A percentile compares a stretch with the other conserved stretches of the same genome.
Evolutionary conservation across 2,113 vertebrate species (phyloP).

Genomic region (Brachyhypopomus occidentalis): DNA sequence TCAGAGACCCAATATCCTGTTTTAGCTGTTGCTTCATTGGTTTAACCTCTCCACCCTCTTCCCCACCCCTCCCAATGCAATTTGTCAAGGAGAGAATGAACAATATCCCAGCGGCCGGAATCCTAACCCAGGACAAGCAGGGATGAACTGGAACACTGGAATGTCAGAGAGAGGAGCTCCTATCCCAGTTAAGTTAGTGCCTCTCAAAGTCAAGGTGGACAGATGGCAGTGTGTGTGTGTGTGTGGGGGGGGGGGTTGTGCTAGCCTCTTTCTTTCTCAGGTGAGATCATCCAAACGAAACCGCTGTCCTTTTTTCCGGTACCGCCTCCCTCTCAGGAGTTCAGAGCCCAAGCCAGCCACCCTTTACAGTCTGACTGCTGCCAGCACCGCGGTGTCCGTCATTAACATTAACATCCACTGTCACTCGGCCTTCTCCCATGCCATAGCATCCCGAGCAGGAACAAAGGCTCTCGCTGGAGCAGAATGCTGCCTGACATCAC

Average conservation of each 20-base stretch:
- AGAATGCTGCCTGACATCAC: constrained; percentile 54
- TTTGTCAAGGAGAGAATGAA: constrained; percentile 68
- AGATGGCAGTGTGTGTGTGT: constrained; percentile 61
- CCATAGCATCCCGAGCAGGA: constrained; percentile 57
- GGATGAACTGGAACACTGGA: constrained; percentile 67
- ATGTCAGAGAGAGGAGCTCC: constrained; percentile 56
- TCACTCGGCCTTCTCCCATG: constrained; percentile 57
- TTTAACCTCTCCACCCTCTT: constrained; percentile 69
- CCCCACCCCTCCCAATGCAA: constrained; percentile 52
- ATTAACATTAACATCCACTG: constrained; percentile 55
- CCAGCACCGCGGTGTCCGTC: constrained; percentile 42
- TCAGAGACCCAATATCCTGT: constrained; percentile 68
- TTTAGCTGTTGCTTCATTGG: constrained; percentile 62
- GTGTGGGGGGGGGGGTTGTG: constrained; percentile 42
- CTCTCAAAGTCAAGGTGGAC: constrained; percentile 69
- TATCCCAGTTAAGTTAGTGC: constrained; percentile 57
- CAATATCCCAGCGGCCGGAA: constrained; percentile 60
- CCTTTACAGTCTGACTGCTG: constrained; percentile 37
- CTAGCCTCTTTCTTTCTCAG: constrained; percentile 61
- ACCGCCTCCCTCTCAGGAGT: constrained; percentile 59
- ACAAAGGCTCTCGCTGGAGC: constrained; percentile 61
- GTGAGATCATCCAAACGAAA: constrained; percentile 69
- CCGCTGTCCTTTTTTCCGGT: constrained; percentile 56
- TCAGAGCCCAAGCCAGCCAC: constrained; percentile 52
- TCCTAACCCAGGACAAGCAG: constrained; percentile 62